Conservation (phyloP, 2,113 vertebrate species). For the Euleptes europaea region DNA sequence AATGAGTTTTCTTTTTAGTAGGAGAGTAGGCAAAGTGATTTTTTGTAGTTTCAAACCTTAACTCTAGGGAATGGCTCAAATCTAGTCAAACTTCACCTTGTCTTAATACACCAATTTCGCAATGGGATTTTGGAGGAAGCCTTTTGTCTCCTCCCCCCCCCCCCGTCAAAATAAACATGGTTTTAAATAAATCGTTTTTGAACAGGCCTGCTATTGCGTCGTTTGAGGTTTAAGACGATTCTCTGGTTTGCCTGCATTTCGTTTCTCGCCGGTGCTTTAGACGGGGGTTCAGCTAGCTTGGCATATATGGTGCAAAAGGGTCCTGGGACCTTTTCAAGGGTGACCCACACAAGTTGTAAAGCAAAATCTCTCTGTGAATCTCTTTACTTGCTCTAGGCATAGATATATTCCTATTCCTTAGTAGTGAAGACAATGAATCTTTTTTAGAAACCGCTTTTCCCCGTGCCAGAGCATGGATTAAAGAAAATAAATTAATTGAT, state of each 20-base stretch:
- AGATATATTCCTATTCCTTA: not conserved
- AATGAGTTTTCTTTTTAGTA: not conserved
- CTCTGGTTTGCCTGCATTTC: not conserved
- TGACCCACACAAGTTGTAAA: not conserved
- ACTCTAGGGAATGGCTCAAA: not conserved
- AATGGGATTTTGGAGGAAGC: not conserved
- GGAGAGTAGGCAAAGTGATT: not conserved
- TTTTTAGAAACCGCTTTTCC: constrained; percentile 32
- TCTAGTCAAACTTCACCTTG: not conserved
- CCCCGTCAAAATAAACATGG: not conserved
- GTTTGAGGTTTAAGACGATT: not conserved
- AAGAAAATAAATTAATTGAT: constrained; percentile 35
- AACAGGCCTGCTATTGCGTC: not conserved
- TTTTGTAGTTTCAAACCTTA: constrained; percentile 27
- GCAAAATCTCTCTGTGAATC: not conserved
- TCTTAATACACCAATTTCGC: not conserved
- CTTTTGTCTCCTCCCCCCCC: not conserved
- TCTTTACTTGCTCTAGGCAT: not conserved
- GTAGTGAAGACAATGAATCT: constrained; percentile 12
- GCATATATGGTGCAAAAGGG: not conserved
- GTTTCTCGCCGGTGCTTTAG: not conserved
- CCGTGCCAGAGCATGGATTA: not conserved
- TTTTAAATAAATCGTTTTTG: not conserved
- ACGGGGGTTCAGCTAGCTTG: not conserved
- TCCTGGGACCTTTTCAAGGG: not conserved